Evolutionary conservation across 2,113 vertebrate species (phyloP), one percentile per base, ranked within the genome.

Genomic region (Phrynosoma blainvillii): DNA sequence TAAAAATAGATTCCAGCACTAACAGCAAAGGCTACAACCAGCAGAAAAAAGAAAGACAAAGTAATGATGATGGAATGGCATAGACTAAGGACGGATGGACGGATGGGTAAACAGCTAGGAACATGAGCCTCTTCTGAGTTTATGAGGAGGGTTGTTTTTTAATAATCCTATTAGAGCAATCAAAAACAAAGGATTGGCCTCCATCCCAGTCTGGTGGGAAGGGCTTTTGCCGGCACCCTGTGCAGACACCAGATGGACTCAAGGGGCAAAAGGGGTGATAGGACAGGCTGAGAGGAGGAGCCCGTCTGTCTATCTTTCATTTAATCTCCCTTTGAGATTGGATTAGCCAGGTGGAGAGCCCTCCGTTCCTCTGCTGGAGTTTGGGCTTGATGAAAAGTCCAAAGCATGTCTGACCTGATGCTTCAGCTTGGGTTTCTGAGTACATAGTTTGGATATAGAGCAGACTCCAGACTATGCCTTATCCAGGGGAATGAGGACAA

Each of bases 161-260:
- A 18, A 88, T 88, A 88, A 88, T 88, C 87, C 87, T 76, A 36
- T 88, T 88, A 88, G 81, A 84, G 81, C 74, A 77, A 84, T 75
- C 62, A 70, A 56, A 70, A 52, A 88, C 65, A 88, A 83, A 88
- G 32, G 74, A 84, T 88, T 88, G 87, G 87, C 74, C 40, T 82
- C 42, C 20, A 75, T 54, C 73, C 74, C 75, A 70, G 47, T 78
- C 81, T 78, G 87, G 32, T 78, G 47, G 47, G 81, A 59, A 71
- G 73, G 42, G 42, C 32, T 70, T 84, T 21, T 84, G 62, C 74
- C 47, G 65, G 74, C 81, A 83, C 82, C 87, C 87, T 88, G 74
- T 70, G 87, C 81, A 88, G 81, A 78, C 62, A 84, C 81, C 87
- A 88, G 87, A 88, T 88, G 87, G 87, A 88, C 74, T 78, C 4